Evolutionary conservation across 2,888 invertebrate species (phyloP).

Genomic region (Craniophora ligustri): DNA sequence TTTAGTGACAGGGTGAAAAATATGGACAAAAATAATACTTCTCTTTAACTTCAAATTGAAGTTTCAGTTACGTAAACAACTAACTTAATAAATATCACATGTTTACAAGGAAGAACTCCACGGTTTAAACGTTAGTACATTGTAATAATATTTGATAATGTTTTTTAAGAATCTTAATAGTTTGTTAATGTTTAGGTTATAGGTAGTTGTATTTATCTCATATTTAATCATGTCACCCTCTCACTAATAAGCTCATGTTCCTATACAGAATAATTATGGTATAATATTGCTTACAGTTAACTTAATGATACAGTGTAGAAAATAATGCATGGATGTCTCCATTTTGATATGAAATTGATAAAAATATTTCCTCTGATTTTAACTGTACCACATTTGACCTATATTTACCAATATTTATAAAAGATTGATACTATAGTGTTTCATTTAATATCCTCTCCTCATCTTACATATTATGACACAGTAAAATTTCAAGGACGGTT

Average conservation of each 20-base stretch:
- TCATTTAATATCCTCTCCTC: conserved; percentile 65
- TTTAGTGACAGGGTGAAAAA: conserved; percentile 69
- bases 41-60: too few species aligned
- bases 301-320: conserved; percentile 87
- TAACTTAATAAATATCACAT: not conserved
- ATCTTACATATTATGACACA: too few species aligned
- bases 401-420: conserved; percentile 89
- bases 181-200: not conserved
- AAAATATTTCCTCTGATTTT: conserved; percentile 87
- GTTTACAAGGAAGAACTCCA: not conserved
- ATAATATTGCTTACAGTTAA: conserved; percentile 71
- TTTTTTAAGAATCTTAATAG: conserved; percentile 6
- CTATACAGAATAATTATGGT: conserved; percentile 77
- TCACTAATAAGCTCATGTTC: conserved; percentile 78
- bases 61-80: too few species aligned
- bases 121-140: not conserved
- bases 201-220: not conserved
- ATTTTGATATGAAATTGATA: conserved; percentile 87
- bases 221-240: conserved; percentile 55
- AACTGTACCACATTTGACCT: conserved; percentile 88
- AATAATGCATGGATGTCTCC: conserved; percentile 85
- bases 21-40: not conserved
- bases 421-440: conserved; percentile 83
- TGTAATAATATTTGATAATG: not conserved
- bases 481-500: too few species aligned